A percentile compares a stretch with the other conserved stretches of the same genome.
phyloP scores from a whole-genome alignment of 2,888 invertebrate species.

The Synergus umbraculus region DNA sequence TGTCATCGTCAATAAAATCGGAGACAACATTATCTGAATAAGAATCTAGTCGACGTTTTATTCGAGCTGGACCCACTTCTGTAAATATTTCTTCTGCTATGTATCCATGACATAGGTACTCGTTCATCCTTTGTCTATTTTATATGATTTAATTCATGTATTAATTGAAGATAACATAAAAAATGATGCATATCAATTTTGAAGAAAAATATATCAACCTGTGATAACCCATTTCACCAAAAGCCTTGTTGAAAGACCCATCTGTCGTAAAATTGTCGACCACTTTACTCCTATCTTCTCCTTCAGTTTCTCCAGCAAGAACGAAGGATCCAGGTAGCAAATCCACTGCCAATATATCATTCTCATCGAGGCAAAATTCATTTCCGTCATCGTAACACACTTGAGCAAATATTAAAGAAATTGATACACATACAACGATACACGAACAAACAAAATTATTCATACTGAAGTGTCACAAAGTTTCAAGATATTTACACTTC shows the following conservation, averaged over 20 bases:
- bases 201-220: slow-evolving; percentile 78
- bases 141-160: background rate
- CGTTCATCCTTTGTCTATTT: slow-evolving; percentile 86
- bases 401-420: slow-evolving; percentile 49
- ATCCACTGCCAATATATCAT: slow-evolving; percentile 85
- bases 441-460: slow-evolving; percentile 45
- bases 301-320: slow-evolving; percentile 73
- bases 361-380: slow-evolving; percentile 78
- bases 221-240: slow-evolving; percentile 84
- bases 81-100: slow-evolving; percentile 86
- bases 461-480: slow-evolving; percentile 42
- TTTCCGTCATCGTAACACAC: slow-evolving; percentile 74
- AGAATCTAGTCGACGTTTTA: slow-evolving; percentile 77
- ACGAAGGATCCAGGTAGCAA: slow-evolving; percentile 83
- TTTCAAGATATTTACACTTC: slow-evolving; percentile 24
- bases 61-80: slow-evolving; percentile 79
- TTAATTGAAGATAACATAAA: background rate
- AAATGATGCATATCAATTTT: slow-evolving; percentile 2
- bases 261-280: slow-evolving; percentile 65
- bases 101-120: slow-evolving; percentile 87
- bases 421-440: slow-evolving; percentile 8
- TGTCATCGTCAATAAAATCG: slow-evolving; percentile 64
- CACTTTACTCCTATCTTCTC: slow-evolving; percentile 44
- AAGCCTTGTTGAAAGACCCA: slow-evolving; percentile 82
- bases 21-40: slow-evolving; percentile 67